Conservation (phyloP, 2,113 vertebrate species). For the Alces alces region DNA sequence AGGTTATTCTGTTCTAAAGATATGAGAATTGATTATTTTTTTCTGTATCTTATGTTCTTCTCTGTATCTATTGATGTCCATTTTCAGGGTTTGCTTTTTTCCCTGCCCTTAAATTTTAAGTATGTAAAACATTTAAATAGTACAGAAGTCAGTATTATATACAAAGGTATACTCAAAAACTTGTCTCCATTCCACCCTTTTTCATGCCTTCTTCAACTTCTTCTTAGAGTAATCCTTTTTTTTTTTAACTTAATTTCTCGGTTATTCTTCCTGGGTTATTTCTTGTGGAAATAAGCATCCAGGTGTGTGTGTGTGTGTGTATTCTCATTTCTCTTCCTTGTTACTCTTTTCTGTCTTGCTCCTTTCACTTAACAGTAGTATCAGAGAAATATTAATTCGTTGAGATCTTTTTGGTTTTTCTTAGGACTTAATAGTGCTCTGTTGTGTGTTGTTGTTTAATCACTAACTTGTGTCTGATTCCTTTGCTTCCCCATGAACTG, state of each 20-base stretch:
- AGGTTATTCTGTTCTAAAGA: background rate
- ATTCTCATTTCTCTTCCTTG: background rate
- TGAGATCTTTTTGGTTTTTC: background rate
- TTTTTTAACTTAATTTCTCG: background rate
- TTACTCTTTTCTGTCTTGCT: background rate
- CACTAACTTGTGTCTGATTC: background rate
- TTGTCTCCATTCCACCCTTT: background rate
- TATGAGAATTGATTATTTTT: background rate
- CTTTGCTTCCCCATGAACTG: background rate
- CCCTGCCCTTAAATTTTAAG: background rate
- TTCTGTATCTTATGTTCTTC: background rate
- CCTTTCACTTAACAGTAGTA: background rate
- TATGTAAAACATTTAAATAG: background rate
- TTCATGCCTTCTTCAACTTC: background rate
- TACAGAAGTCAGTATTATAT: background rate
- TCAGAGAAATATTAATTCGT: background rate
- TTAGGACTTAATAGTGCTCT: background rate
- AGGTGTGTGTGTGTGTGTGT: background rate
- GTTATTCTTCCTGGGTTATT: background rate
- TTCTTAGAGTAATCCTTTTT: background rate
- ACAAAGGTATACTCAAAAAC: background rate
- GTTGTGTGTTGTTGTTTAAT: fast-evolving
- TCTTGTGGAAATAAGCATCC: background rate
- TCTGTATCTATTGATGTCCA: background rate
- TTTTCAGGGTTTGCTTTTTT: background rate